Evolutionary conservation across 2,113 vertebrate species (phyloP).

Genomic region (Lichenostomus cassidix): DNA sequence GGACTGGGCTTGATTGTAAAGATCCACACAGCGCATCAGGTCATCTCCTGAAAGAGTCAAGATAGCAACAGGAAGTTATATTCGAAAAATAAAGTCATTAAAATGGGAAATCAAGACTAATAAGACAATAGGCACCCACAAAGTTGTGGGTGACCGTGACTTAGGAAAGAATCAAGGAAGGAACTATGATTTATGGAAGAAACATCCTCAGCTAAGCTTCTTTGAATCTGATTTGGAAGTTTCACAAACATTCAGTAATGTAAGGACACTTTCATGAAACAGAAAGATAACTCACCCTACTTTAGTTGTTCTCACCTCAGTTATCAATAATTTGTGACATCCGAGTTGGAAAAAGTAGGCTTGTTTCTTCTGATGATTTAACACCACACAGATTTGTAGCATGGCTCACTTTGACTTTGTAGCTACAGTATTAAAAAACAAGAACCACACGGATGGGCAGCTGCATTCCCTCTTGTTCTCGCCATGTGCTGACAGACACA

Average conservation of each 20-base stretch:
- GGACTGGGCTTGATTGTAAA: slow-evolving; percentile 97
- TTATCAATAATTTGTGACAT: not conserved
- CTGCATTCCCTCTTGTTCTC: not conserved
- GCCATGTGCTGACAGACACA: fast-evolving
- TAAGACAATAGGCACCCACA: not conserved
- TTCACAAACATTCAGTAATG: not conserved
- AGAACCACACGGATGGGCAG: fast-evolving
- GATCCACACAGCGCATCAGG: slow-evolving; percentile 95
- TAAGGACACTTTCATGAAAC: not conserved
- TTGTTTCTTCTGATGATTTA: not conserved
- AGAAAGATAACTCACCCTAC: not conserved
- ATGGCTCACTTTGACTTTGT: not conserved
- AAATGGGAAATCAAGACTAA: not conserved
- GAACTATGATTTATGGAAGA: not conserved
- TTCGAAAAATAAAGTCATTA: not conserved
- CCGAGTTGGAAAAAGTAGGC: not conserved
- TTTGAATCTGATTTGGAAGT: not conserved
- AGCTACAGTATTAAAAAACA: not conserved
- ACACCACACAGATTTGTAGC: not conserved
- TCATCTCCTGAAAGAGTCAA: slow-evolving; percentile 85
- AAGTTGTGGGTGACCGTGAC: not conserved
- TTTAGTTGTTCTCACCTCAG: not conserved
- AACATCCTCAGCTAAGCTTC: not conserved
- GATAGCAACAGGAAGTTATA: not conserved
- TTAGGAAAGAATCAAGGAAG: not conserved